A percentile compares a stretch with the other conserved stretches of the same genome.
Evolutionary conservation across 2,888 invertebrate species (phyloP).

Genomic region (Sacculina carcini): DNA sequence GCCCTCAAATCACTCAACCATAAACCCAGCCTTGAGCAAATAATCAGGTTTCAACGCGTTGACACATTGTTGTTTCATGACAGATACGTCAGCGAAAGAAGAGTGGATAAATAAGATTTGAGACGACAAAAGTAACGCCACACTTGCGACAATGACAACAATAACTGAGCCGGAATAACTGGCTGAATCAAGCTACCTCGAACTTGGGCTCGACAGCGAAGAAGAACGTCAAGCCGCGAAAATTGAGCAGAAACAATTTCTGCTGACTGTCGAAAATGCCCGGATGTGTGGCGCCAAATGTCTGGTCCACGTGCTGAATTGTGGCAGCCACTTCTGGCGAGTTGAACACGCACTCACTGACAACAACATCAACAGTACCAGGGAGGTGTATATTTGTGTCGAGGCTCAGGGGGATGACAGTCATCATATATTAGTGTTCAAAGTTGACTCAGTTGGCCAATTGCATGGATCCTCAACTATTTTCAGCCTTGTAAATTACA

Average conservation of each 20-base stretch:
- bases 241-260: slow-evolving; percentile 82
- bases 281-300: slow-evolving; percentile 95
- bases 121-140: not conserved
- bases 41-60: no score
- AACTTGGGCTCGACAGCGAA: slow-evolving; percentile 59
- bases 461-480: no score
- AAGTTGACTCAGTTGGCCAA: no score
- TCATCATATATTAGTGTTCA: no score
- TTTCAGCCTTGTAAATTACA: no score
- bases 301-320: slow-evolving; percentile 92
- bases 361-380: slow-evolving; percentile 15
- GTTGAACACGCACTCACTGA: slow-evolving; percentile 55
- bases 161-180: not conserved
- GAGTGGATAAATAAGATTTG: not conserved
- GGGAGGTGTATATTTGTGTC: no score
- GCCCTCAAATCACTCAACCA: no score
- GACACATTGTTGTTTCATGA: not conserved
- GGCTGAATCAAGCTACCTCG: slow-evolving; percentile 19
- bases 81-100: not conserved
- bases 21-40: no score
- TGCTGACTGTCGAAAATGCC: slow-evolving; percentile 89
- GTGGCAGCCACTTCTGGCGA: slow-evolving; percentile 84
- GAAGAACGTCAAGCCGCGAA: slow-evolving; percentile 85
- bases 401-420: no score
- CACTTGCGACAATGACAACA: not conserved